Evolutionary conservation across 2,888 invertebrate genomes (phyloP).

Genomic region (Agrypnus murinus): DNA sequence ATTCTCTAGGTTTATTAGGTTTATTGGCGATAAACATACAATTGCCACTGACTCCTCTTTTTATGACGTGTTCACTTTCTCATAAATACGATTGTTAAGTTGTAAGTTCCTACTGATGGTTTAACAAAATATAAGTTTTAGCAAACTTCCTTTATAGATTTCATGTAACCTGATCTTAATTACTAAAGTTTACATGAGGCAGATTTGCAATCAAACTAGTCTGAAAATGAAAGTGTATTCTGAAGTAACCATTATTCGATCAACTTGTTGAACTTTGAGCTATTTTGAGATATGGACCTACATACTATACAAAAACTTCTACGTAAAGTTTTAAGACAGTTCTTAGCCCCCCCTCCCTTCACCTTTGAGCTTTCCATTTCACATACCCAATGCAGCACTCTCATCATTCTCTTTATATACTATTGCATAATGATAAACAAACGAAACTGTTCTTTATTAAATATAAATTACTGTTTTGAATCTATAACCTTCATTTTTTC

Average conservation of each 20-base stretch:
- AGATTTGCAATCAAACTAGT: background rate
- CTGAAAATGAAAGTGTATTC: background rate
- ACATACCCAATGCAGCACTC: no score
- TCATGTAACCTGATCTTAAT: constrained; percentile 4
- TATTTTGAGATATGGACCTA: no score
- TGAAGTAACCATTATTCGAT: background rate
- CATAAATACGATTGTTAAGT: constrained; percentile 1
- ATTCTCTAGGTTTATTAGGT: background rate
- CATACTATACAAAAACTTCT: no score
- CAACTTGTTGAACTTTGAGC: background rate
- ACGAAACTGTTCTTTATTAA: no score
- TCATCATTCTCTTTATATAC: no score
- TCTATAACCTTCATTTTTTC: constrained; percentile 1
- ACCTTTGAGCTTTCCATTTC: no score
- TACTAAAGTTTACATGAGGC: background rate
- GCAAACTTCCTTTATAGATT: constrained; percentile 5
- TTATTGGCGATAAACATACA: background rate
- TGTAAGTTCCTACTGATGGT: background rate
- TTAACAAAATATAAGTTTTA: background rate
- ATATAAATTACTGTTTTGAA: no score
- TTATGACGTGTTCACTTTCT: background rate
- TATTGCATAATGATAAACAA: no score
- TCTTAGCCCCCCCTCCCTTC: no score
- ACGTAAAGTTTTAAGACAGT: no score
- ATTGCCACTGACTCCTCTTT: constrained; percentile 8